These are phyloP conservation scores for Epizoanthus fatuus DNA, from an alignment of 92 coral and sea anemone genomes.

Conservation along the genomic window DNA sequence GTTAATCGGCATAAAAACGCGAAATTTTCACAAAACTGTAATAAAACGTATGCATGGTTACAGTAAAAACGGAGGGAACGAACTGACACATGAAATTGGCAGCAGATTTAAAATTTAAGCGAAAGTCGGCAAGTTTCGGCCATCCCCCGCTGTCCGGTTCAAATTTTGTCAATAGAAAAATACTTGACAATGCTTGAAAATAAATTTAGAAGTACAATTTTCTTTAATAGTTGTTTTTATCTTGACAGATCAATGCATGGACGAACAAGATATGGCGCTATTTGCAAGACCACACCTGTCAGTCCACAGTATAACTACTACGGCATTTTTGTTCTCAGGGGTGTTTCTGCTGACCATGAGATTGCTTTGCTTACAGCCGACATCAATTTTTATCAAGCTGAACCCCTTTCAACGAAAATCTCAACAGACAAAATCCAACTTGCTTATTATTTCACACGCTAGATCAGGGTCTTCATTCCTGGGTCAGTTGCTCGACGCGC, in stretches of 20 bases:
- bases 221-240: not conserved
- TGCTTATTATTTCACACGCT: conserved; percentile 85
- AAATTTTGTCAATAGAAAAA: not conserved
- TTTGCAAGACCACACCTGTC: not conserved
- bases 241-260: conserved; percentile 1
- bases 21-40: too few relatives aligned
- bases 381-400: conserved; percentile 12
- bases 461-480: conserved; percentile 94
- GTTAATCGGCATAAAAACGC: too few relatives aligned
- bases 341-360: not conserved
- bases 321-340: conserved; percentile 1
- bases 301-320: not conserved
- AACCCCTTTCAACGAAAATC: not conserved
- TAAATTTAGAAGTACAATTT: not conserved
- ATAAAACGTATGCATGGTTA: too few relatives aligned
- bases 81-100: too few relatives aligned
- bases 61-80: too few relatives aligned
- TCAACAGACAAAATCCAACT: conserved; percentile 26
- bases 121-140: too few relatives aligned
- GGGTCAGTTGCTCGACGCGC: conserved; percentile 91
- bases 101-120: too few relatives aligned
- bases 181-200: not conserved
- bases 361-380: not conserved
- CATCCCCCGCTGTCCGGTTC: too few relatives aligned
- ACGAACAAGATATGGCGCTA: not conserved